Percentiles rank a stretch among this genome's conserved stretches.
Conservation (phyloP, 1,140 invertebrate genomes). For the Orchesella cincta region DNA sequence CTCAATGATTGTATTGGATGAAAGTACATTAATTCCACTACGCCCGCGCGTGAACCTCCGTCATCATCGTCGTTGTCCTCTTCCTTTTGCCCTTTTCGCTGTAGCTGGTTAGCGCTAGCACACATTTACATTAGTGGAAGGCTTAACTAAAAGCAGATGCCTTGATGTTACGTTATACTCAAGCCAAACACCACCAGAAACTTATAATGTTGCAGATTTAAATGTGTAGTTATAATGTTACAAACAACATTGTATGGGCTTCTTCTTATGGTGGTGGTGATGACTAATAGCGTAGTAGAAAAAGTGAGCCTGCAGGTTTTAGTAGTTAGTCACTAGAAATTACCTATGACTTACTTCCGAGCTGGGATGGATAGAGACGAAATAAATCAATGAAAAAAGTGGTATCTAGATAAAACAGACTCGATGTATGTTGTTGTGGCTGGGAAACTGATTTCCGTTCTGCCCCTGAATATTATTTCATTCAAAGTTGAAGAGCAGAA, state of each 20-base stretch:
- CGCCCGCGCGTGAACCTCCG: neutral
- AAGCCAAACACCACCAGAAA: neutral
- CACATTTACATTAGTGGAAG: neutral
- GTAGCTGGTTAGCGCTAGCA: neutral
- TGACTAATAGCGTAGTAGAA: too few species aligned
- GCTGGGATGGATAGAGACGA: too few species aligned
- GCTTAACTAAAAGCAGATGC: neutral
- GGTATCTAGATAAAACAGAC: too few species aligned
- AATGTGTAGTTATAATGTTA: neutral
- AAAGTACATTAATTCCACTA: constrained; percentile 24
- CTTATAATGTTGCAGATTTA: neutral
- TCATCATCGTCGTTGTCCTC: constrained; percentile 1
- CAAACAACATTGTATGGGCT: neutral
- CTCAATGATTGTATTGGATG: neutral
- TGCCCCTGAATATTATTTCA: too few species aligned
- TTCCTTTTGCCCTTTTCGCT: neutral
- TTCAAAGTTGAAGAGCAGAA: too few species aligned
- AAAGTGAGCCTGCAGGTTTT: too few species aligned
- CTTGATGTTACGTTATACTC: neutral
- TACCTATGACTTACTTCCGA: too few species aligned
- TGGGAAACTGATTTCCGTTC: too few species aligned
- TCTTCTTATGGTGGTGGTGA: too few species aligned
- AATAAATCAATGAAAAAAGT: too few species aligned
- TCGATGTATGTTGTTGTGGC: too few species aligned
- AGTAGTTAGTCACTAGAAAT: too few species aligned